These are phyloP conservation scores for Acleris sparsana DNA, from an alignment of 2,888 invertebrate genomes.

Conservation along the genomic window DNA sequence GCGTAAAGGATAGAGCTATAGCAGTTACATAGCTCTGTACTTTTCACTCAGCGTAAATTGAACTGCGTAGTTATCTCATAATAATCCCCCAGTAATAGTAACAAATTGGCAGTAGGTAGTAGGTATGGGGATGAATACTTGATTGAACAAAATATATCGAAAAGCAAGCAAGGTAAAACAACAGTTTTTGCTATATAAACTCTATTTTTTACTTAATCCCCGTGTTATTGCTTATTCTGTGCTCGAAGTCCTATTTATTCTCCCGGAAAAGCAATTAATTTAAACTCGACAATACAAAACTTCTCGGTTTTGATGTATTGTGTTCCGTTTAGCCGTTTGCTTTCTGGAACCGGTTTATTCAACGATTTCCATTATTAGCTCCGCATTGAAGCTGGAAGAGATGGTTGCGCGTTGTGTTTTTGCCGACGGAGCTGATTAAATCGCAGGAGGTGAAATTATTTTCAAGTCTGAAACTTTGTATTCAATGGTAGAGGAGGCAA, in stretches of 20 bases:
- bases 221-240: not conserved
- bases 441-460: slow-evolving; percentile 16
- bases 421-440: slow-evolving; percentile 38
- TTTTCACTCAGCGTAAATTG: too few species aligned
- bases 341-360: slow-evolving; percentile 72
- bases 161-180: too few species aligned
- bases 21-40: too few species aligned
- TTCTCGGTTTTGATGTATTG: slow-evolving; percentile 76
- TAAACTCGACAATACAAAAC: slow-evolving; percentile 77
- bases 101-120: too few species aligned
- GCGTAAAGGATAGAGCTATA: too few species aligned
- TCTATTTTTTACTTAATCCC: not conserved
- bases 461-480: slow-evolving; percentile 5
- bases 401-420: slow-evolving; percentile 53
- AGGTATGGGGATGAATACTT: too few species aligned
- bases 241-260: slow-evolving; percentile 59
- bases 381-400: slow-evolving; percentile 64
- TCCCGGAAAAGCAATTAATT: slow-evolving; percentile 76
- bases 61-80: too few species aligned
- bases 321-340: slow-evolving; percentile 71
- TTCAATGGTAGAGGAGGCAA: not conserved
- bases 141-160: too few species aligned
- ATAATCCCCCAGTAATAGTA: too few species aligned
- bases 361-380: slow-evolving; percentile 77
- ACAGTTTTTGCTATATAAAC: too few species aligned